Evolutionary conservation across 2,888 invertebrate species (phyloP).

Genomic region (Torymus texanus): DNA sequence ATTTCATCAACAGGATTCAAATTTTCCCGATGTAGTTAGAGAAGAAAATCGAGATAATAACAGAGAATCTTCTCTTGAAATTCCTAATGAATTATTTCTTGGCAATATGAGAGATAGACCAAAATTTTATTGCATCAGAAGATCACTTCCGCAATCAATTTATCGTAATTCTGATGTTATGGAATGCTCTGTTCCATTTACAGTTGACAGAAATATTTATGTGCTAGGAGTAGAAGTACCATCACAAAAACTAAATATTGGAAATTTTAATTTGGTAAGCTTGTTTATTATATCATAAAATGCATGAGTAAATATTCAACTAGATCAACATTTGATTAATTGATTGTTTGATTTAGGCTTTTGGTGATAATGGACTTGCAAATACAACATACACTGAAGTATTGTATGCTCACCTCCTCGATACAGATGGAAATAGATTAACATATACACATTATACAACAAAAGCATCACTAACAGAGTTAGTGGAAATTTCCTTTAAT

Average conservation of each 20-base stretch:
- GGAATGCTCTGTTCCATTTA: slow-evolving; percentile 87
- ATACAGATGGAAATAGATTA: slow-evolving; percentile 86
- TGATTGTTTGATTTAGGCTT: neutral
- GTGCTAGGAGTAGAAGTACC: slow-evolving; percentile 86
- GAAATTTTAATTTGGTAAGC: slow-evolving; percentile 28
- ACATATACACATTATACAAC: slow-evolving; percentile 90
- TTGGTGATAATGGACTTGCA: slow-evolving; percentile 8
- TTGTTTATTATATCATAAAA: neutral
- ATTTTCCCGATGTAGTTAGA: slow-evolving; percentile 32
- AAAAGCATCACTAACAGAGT: slow-evolving; percentile 83
- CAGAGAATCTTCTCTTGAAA: slow-evolving; percentile 38
- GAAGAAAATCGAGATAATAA: slow-evolving; percentile 29
- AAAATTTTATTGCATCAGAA: slow-evolving; percentile 83
- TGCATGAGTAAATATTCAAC: neutral
- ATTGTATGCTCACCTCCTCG: slow-evolving; percentile 87
- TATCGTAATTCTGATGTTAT: slow-evolving; percentile 85
- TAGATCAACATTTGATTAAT: too few species aligned
- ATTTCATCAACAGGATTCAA: slow-evolving; percentile 16
- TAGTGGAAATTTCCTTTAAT: slow-evolving; percentile 88
- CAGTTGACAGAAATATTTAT: slow-evolving; percentile 87
- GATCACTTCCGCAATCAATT: slow-evolving; percentile 80
- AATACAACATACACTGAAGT: slow-evolving; percentile 82
- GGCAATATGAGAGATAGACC: slow-evolving; percentile 60
- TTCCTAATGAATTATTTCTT: slow-evolving; percentile 45
- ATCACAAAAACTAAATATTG: slow-evolving; percentile 78